Percentiles rank a stretch among this genome's conserved stretches.
phyloP scores from a whole-genome alignment of 2,888 invertebrate species.

The Melanargia galathea region DNA sequence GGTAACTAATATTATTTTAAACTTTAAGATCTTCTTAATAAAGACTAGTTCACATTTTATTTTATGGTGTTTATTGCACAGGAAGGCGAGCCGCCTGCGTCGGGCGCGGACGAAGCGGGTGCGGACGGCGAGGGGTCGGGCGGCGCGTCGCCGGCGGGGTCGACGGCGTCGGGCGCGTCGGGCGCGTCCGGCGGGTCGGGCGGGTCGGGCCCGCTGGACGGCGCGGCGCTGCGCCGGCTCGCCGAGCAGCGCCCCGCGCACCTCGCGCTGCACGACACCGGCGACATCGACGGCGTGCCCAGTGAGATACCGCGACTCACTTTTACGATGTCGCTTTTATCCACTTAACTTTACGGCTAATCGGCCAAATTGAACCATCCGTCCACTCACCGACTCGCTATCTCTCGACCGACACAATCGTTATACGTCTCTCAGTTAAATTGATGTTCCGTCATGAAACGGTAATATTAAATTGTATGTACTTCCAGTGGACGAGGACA shows the following conservation, averaged over 20 bases:
- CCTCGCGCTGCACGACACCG: constrained; percentile 38
- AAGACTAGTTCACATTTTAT: too few species aligned
- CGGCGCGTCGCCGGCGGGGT: constrained; percentile 22
- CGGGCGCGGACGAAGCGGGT: constrained; percentile 25
- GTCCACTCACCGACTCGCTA: too few species aligned
- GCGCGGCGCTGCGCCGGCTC: constrained; percentile 89
- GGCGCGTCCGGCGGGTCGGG: constrained; percentile 79
- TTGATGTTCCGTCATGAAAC: too few species aligned
- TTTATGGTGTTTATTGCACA: neutral
- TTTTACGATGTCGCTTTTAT: too few species aligned
- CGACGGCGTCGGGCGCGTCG: constrained; percentile 55
- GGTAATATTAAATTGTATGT: neutral
- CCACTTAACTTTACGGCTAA: too few species aligned
- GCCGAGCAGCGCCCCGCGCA: constrained; percentile 49
- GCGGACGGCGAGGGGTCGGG: constrained; percentile 17
- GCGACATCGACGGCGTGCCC: constrained; percentile 64
- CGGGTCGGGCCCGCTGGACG: constrained; percentile 90
- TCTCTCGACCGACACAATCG: too few species aligned
- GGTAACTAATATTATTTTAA: too few species aligned
- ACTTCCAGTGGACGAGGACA: constrained; percentile 85
- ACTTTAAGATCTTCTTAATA: neutral
- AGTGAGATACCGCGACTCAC: constrained; percentile 45
- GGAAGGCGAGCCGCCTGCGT: constrained; percentile 37
- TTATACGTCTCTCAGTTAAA: too few species aligned
- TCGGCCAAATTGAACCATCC: too few species aligned